Evolutionary conservation across 2,888 invertebrate genomes (phyloP).

Genomic region (Lasioglossum leucozonium): DNA sequence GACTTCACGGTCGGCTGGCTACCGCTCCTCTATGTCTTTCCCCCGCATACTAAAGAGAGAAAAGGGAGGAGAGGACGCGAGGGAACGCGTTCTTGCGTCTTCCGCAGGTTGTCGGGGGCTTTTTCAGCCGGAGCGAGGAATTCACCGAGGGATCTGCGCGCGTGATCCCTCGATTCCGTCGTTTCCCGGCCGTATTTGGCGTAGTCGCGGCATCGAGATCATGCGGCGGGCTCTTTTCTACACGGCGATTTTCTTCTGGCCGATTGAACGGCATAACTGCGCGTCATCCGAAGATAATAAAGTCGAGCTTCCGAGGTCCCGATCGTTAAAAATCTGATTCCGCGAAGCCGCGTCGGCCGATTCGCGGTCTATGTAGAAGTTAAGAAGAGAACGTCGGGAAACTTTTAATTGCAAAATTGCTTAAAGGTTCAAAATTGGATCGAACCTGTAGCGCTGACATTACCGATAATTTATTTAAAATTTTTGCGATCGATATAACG

Average conservation of each 20-base stretch:
- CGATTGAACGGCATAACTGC: conserved; percentile 22
- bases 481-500: too few relatives aligned
- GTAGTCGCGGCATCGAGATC: background rate
- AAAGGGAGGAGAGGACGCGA: conserved; percentile 65
- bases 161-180: conserved; percentile 51
- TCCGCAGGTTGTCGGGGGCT: conserved; percentile 62
- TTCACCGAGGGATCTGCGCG: conserved; percentile 63
- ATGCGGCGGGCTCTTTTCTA: background rate
- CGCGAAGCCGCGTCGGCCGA: too few relatives aligned
- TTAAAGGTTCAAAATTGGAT: too few relatives aligned
- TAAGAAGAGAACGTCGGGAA: too few relatives aligned
- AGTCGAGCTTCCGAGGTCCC: background rate
- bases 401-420: too few relatives aligned
- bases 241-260: background rate
- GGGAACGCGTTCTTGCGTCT: conserved; percentile 71
- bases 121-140: conserved; percentile 65
- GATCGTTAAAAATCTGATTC: background rate
- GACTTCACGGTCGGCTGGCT: conserved; percentile 80
- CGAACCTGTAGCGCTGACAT: too few relatives aligned
- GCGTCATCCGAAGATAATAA: conserved; percentile 25
- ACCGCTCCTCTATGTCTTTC: conserved; percentile 77
- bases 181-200: conserved; percentile 55
- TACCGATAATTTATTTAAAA: too few relatives aligned
- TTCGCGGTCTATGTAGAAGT: too few relatives aligned
- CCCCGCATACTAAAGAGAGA: conserved; percentile 69